Evolutionary conservation across 2,113 vertebrate genomes (phyloP), one percentile per base, ranked within the genome.

Genomic region (Plecturocebus donacophilus): DNA sequence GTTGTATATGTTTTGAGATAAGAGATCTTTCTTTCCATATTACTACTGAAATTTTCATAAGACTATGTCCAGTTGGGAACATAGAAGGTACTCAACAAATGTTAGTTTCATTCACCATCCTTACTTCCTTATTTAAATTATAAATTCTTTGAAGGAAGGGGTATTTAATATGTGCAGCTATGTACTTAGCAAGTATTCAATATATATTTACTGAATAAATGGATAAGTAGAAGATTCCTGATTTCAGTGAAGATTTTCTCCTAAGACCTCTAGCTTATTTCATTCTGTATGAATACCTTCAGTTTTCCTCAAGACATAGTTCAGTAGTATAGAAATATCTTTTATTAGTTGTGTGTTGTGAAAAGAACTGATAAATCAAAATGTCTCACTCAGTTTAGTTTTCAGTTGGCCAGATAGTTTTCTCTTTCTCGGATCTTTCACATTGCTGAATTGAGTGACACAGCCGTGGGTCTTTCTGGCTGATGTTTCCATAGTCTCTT

Each of bases 141-240:
- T 47, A 80, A 47, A 14, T 79, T 95, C 19, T 66, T 68, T 40
- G n/a, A 87, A 92, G 61, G 80, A 83, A 95, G 45, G 16, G 35
- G 27, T 40, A 54, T 95, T 94, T 73, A 85, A 42, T 47, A 17
- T 64, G 49, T 32, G 12, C n/a, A 92, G 38, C 30, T 21, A 19
- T 27, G 21, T 25, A 25, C 45, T 83, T 79, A 68, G 45, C 27
- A 92, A 58, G 23, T 79, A 61, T 14, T 93, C 38, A 49, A 5
- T 89, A 93, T 52, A 73, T 75, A 87, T 47, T 70, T 96, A 32
- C 21, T 93, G 58, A 79, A 70, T 81, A 85, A 81, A 54, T 75
- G 45, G 10, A 6, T 92, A 35, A 20, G 27, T 49, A 23, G 9
- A 88, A 68, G 54, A 3, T 38, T 94, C 17, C 91, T 90, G 66